Conservation (phyloP, 2,888 invertebrate species). For the Spisula subtruncata region DNA sequence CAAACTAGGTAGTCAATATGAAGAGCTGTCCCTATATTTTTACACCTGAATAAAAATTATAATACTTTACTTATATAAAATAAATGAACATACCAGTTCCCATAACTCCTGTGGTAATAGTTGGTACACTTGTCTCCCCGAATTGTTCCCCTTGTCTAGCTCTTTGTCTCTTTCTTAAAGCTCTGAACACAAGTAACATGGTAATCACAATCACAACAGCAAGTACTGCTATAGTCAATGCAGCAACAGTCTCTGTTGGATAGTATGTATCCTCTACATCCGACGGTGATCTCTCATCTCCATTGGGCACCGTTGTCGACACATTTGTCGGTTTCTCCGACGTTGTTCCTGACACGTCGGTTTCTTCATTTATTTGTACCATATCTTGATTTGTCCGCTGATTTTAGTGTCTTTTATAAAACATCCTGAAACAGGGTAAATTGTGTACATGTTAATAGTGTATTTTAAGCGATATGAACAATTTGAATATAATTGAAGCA, state of each 20-base stretch:
- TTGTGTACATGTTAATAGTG: too few relatives aligned
- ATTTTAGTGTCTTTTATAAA: neutral
- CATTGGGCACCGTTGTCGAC: neutral
- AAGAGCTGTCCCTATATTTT: too few relatives aligned
- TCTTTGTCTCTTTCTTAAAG: slow-evolving; percentile 71
- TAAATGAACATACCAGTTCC: slow-evolving; percentile 68
- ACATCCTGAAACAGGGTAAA: neutral
- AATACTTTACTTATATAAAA: too few relatives aligned
- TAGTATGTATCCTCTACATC: slow-evolving; percentile 49
- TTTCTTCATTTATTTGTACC: neutral
- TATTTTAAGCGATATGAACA: too few relatives aligned
- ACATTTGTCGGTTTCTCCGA: neutral
- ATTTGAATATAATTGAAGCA: too few relatives aligned
- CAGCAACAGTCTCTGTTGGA: slow-evolving; percentile 75
- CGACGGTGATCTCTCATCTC: slow-evolving; percentile 20
- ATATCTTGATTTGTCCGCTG: neutral
- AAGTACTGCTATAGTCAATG: slow-evolving; percentile 76
- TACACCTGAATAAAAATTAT: too few relatives aligned
- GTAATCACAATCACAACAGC: slow-evolving; percentile 75
- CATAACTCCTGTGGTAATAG: slow-evolving; percentile 76
- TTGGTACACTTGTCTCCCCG: slow-evolving; percentile 68
- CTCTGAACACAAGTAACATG: slow-evolving; percentile 71
- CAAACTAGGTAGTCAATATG: too few relatives aligned
- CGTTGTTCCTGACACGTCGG: neutral
- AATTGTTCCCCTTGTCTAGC: slow-evolving; percentile 73